Conservation (phyloP, 2,888 invertebrate genomes). For the Osmoderma eremita region DNA sequence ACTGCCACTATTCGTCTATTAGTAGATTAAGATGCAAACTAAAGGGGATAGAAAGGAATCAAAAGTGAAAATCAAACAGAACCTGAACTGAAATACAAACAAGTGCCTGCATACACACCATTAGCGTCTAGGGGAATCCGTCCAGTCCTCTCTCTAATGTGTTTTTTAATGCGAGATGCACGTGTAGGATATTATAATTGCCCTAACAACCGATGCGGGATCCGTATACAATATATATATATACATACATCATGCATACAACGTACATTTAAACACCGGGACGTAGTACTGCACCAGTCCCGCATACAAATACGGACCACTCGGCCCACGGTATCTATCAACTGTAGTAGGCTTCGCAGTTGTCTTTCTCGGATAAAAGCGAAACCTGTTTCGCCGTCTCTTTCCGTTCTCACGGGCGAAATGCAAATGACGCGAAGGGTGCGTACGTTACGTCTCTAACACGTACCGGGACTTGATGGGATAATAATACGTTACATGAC, state of each 20-base stretch:
- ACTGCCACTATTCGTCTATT: too few relatives aligned
- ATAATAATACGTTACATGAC: slow-evolving; percentile 60
- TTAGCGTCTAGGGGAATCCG: slow-evolving; percentile 1
- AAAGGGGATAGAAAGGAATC: too few relatives aligned
- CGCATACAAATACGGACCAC: not conserved
- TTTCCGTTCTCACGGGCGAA: slow-evolving; percentile 35
- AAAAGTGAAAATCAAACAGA: not conserved
- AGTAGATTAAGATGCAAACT: too few relatives aligned
- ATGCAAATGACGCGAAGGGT: slow-evolving; percentile 57
- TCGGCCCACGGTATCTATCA: too few relatives aligned
- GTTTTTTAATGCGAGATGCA: slow-evolving; percentile 38
- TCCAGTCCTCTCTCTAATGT: slow-evolving; percentile 22
- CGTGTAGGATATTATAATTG: slow-evolving; percentile 43
- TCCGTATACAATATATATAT: too few relatives aligned
- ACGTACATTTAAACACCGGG: slow-evolving; percentile 26
- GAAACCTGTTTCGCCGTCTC: slow-evolving; percentile 3
- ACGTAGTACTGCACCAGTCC: not conserved
- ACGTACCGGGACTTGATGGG: slow-evolving; percentile 53
- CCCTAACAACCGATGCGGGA: slow-evolving; percentile 37
- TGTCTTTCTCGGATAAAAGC: too few relatives aligned
- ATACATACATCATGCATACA: too few relatives aligned
- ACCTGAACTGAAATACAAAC: not conserved
- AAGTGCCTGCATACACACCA: not conserved
- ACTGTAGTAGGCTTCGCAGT: too few relatives aligned
- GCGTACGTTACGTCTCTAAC: slow-evolving; percentile 53